Evolutionary conservation across 2,888 invertebrate species (phyloP), one percentile per base, ranked within the genome.

Genomic region (Polydrusus tereticollis): DNA sequence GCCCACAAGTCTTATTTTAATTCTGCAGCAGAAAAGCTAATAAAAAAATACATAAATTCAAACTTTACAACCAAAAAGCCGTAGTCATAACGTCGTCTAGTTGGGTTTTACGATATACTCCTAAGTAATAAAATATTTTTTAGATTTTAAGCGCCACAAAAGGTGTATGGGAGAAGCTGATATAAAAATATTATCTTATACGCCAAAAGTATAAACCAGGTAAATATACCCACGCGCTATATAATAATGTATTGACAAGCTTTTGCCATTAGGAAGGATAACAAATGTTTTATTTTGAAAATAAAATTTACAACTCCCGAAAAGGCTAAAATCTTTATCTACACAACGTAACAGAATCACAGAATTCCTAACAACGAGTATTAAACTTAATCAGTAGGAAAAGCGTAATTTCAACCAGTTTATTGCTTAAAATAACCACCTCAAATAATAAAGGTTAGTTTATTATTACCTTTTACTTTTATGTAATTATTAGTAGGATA

Each of bases 21-120:
- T 63, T 43, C 21, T 38, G 58, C 38, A 41, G 12, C 58, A 23
- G 41, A 50, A 60, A 45, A 47, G 33, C 47, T 47, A 63, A 63
- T 63, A 63, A 63, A 63, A 62, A 63, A 63, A 63, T 50, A 45
- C 63, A 63, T 63, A 63, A 63, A 63, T 63, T 63, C 63, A 63
- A 63, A 63, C 50, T 63, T 58, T 63, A 55, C 52, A 16, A 29
- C 52, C 52, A 55, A 55, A 55, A 55, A 55, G 52, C 52, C 52
- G 52, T 55, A 55, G 26, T 55, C 52, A 29, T 55, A 55, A 55
- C 52, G 29, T 55, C 29, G 16, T 55, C 52, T 55, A 52, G 52
- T 55, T 29, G 29, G 52, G 52, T 55, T 55, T 55, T 55, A 55
- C 52, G 52, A 55, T 55, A 55, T 55, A 55, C 52, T 55, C 52